Evolutionary conservation across 2,797 vertebrate species (phyloP).

Genomic region (Gorsachius magnificus): DNA sequence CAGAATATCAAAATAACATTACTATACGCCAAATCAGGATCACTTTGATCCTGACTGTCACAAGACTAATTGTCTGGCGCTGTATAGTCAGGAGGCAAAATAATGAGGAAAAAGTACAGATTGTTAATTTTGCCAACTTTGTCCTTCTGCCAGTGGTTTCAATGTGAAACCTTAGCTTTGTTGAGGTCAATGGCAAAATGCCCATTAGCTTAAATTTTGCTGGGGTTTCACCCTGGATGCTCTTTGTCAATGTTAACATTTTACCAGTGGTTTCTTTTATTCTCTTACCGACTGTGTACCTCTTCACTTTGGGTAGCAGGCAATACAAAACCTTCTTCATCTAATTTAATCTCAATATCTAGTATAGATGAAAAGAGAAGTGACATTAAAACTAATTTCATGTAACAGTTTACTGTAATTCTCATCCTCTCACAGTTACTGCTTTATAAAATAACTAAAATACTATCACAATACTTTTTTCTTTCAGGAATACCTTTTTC

Average conservation of each 20-base stretch:
- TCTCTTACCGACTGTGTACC: conserved; percentile 81
- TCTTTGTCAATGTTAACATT: neutral
- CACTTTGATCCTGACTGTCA: neutral
- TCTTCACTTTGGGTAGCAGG: conserved; percentile 80
- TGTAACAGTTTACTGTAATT: neutral
- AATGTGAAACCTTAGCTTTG: neutral
- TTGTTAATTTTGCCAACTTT: neutral
- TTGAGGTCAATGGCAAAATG: neutral
- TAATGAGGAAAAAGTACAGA: neutral
- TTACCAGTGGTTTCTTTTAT: neutral
- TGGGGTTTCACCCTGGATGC: neutral
- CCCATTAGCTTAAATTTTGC: neutral
- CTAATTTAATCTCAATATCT: conserved; percentile 95
- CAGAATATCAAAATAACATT: neutral
- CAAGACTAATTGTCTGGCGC: neutral
- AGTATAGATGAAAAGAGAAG: conserved; percentile 4
- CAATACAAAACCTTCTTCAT: conserved; percentile 88
- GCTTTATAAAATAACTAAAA: neutral
- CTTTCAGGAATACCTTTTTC: neutral
- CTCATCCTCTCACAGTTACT: neutral
- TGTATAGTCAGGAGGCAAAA: neutral
- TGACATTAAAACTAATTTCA: neutral
- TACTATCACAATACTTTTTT: neutral
- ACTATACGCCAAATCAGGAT: neutral
- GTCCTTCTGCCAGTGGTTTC: neutral